Evolutionary conservation across 1,140 invertebrate species (phyloP).

Genomic region (Tetraneura akinire): DNA sequence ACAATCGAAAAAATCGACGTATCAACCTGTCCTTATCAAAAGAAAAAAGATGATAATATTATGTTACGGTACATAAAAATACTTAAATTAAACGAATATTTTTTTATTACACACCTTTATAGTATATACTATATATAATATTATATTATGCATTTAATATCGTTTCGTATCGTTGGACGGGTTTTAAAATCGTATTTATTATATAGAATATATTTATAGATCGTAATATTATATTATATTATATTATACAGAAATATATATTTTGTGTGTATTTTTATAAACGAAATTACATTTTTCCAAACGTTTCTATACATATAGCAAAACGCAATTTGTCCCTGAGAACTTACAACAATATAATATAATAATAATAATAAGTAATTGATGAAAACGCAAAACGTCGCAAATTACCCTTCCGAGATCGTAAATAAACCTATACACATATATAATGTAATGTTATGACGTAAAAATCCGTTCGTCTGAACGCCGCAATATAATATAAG

Average conservation of each 20-base stretch:
- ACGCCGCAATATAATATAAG: background rate
- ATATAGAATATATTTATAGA: too few relatives aligned
- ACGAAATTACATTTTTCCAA: background rate
- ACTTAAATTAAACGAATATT: too few relatives aligned
- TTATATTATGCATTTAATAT: too few relatives aligned
- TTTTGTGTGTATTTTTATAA: background rate
- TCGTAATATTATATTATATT: background rate
- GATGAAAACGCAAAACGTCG: slow-evolving; percentile 9
- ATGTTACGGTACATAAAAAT: too few relatives aligned
- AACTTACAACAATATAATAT: too few relatives aligned
- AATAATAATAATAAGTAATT: slow-evolving; percentile 11
- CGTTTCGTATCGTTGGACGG: too few relatives aligned
- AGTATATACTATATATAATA: too few relatives aligned
- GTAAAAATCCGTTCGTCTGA: background rate
- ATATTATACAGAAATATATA: background rate
- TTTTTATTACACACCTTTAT: too few relatives aligned
- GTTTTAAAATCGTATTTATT: too few relatives aligned
- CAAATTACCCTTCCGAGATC: slow-evolving; percentile 8
- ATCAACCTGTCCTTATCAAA: too few relatives aligned
- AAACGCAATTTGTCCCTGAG: background rate
- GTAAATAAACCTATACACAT: background rate
- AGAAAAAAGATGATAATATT: too few relatives aligned
- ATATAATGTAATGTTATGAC: background rate
- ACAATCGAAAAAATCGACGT: too few relatives aligned
- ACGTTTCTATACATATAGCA: background rate